A percentile compares a stretch with the other conserved stretches of the same genome.
phyloP scores from a whole-genome alignment of 1,140 invertebrate genomes.

The Lysiphlebus fabarum region DNA sequence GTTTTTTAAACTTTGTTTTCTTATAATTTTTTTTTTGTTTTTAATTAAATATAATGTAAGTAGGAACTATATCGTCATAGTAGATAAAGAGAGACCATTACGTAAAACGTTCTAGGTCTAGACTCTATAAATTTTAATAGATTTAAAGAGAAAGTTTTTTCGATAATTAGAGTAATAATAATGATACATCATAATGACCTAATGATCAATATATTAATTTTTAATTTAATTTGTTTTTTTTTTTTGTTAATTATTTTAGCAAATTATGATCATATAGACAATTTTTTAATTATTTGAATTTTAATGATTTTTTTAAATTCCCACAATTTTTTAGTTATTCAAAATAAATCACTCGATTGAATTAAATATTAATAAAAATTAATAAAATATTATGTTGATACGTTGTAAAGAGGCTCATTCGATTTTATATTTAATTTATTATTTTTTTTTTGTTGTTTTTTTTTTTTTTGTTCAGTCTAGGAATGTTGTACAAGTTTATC shows the following conservation, averaged over 20 bases:
- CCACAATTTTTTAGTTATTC: neutral
- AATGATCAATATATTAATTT: constrained; percentile 32
- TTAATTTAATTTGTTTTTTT: constrained; percentile 27
- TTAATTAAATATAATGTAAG: constrained; percentile 23
- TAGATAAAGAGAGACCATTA: constrained; percentile 33
- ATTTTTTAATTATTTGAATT: too few relatives aligned
- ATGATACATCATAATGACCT: constrained; percentile 39
- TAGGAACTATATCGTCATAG: constrained; percentile 33
- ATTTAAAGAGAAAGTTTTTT: constrained; percentile 35
- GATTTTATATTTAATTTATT: too few relatives aligned
- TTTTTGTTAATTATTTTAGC: constrained; percentile 12
- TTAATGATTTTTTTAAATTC: neutral
- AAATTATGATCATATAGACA: constrained; percentile 2
- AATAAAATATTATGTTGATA: constrained; percentile 6
- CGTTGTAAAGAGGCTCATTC: constrained; percentile 6
- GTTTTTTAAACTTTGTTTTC: constrained; percentile 18
- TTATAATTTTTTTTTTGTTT: constrained; percentile 15
- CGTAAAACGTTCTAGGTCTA: constrained; percentile 36
- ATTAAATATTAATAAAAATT: neutral
- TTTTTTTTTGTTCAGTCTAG: constrained; percentile 15
- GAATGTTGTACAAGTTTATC: constrained; percentile 4
- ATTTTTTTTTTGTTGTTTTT: too few relatives aligned
- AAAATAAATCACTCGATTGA: neutral
- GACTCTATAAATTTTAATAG: constrained; percentile 30
- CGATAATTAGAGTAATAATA: constrained; percentile 38